phyloP scores from a whole-genome alignment of 2,797 vertebrate species.

The Heterohyrax brucei region DNA sequence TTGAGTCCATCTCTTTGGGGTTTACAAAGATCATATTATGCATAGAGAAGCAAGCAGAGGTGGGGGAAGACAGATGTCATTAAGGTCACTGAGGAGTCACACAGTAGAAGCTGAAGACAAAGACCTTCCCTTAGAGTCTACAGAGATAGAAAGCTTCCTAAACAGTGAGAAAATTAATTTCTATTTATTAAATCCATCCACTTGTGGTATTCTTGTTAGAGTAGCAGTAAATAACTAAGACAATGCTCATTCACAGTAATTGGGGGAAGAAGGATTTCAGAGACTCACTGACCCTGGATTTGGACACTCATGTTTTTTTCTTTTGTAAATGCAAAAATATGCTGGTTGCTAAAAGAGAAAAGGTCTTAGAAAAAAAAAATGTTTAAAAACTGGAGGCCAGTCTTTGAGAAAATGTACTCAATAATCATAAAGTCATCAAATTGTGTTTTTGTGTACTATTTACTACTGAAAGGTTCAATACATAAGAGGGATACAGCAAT shows the following conservation, averaged over 20 bases:
- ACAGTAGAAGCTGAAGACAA: neutral
- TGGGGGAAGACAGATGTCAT: too few species aligned
- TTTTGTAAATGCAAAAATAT: constrained; percentile 62
- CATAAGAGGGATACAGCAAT: too few species aligned
- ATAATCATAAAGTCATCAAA: neutral
- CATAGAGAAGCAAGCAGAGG: neutral
- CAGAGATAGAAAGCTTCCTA: neutral
- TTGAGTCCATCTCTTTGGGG: too few species aligned
- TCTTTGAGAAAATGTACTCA: neutral
- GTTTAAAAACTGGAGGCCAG: neutral
- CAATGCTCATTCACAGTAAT: constrained; percentile 14
- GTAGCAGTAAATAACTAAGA: neutral
- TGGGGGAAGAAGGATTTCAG: constrained; percentile 2
- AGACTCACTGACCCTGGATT: constrained; percentile 66
- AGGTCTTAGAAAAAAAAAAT: neutral
- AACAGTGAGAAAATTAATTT: neutral
- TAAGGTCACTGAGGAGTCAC: neutral
- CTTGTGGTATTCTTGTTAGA: neutral
- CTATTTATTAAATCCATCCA: neutral
- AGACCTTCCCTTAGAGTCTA: neutral
- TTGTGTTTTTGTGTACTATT: neutral
- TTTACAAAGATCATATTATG: neutral
- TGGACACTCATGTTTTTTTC: constrained; percentile 1
- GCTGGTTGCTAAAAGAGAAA: neutral
- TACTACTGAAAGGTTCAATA: too few species aligned